Base-by-base conservation (phyloP, 1,140 invertebrate genomes). In the Metaphire vulgaris region DNA sequence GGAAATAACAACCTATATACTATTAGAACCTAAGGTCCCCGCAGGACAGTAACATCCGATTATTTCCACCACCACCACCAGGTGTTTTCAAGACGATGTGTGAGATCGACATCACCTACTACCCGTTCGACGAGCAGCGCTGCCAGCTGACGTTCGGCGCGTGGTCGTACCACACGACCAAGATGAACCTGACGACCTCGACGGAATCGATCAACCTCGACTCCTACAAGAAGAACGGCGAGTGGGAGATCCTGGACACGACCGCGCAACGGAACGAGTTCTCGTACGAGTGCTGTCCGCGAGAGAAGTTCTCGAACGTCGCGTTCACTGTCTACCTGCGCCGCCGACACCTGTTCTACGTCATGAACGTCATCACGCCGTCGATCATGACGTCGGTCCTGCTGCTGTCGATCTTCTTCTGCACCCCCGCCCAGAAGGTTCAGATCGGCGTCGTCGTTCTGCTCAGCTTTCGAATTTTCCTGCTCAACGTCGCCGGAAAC, bases 341-440 rank as follows among this genome's bases (percentile, higher is more conserved):
- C 29, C 65, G 77, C 29, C 69, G 74, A 16, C 71, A 78, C 70
- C 70, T 74, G 14, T 78, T 76, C 70, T 78, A 78, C 74, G 56
- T 78, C 32, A 34, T 78, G 56, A 78, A 78, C 70, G 77, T 78
- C 56, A 78, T 78, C 56, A 32, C 76, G 70, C 77, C 77, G 15
- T 69, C 64, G n/a, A 76, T 78, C 69, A 71, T 78, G 74, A 78
- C 77, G 28, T 78, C 77, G n/a, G 67, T 78, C 1, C 74, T 78
- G 33, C 77, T 78, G 26, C 74, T 78, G 28, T 78, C 77, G 34
- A 78, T 78, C 69, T 78, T 78, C 74, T 78, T 78, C 74, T 78
- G 77, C 70, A 78, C 77, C 14, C 77, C 77, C 26, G 77, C 76
- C 14, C 77, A 78, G 71, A 78, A 78, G 67, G 77, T 78, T 30